Evolutionary conservation across 2,113 vertebrate genomes (phyloP).

Genomic region (Caloenas nicobarica): DNA sequence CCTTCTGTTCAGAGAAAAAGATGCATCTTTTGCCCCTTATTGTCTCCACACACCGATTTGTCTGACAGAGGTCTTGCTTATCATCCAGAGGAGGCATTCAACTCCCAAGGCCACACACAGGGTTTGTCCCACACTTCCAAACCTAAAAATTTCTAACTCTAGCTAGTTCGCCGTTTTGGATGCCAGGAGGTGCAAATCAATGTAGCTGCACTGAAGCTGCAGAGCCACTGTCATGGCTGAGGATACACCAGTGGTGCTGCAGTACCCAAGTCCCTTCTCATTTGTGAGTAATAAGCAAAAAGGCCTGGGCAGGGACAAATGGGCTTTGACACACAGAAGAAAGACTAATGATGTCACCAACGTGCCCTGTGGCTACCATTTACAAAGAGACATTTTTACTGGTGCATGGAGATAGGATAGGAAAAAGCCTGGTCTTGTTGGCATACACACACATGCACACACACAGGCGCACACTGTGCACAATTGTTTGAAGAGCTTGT

Average conservation of each 20-base stretch:
- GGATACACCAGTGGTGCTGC: fast-evolving
- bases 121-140: neutral
- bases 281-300: neutral
- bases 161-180: fast-evolving
- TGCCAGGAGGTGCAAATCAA: neutral
- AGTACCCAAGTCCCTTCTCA: neutral
- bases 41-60: neutral
- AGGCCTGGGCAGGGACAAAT: neutral
- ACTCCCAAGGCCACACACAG: fast-evolving
- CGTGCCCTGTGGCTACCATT: neutral
- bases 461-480: neutral
- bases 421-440: neutral
- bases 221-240: neutral
- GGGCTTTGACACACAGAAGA: neutral
- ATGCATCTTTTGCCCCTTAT: neutral
- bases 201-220: fast-evolving
- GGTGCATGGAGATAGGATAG: neutral
- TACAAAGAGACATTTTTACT: neutral
- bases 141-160: neutral
- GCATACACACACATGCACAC: neutral
- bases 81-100: neutral
- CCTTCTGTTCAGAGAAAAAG: neutral
- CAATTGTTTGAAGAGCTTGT: slow-evolving; percentile 25
- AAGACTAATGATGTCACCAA: neutral
- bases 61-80: neutral